Evolutionary conservation across 1,140 invertebrate genomes (phyloP), one percentile per base, ranked within the genome.

Genomic region (Drosophila subpulchrella): DNA sequence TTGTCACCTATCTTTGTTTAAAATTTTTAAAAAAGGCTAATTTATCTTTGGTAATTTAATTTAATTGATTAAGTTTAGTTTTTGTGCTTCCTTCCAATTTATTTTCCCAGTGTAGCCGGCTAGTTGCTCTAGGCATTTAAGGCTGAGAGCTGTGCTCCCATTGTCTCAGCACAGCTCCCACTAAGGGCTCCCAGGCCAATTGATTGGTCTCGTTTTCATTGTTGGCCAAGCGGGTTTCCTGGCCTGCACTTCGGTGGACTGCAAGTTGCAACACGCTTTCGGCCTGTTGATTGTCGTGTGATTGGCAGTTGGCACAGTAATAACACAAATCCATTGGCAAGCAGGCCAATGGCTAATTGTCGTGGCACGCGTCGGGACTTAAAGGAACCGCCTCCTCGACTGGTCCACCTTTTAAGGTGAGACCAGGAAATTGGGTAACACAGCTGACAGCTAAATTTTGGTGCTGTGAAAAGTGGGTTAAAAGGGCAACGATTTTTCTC

Each of bases 181-280:
- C 56, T 46, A 84, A 76, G 76, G 76, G 80, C 65, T 71, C 55
- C n/a, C 57, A 30, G 65, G 32, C 47, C 82, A 86, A 86, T 88
- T 59, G 79, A 79, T 82, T 86, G 75, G 75, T 70, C 58, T 79
- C 67, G 75, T 68, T 79, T 76, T 57, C 85, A 88, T 75, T 78
- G 83, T 70, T 60, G 68, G 53, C 62, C 57, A 57, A 71, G 42
- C 70, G 53, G 57, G 41, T 65, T 72, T 57, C 53, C 32, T 46
- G 44, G 59, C 34, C 61, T 27, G 50, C 36, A 44, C 47, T 44
- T 41, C 55, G 7, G 47, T 32, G 34, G 50, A 46, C 42, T 71
- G 56, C 61, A 57, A 70, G 62, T 51, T 78, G 78, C 82, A 86
- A 72, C 70, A 82, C 54, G 46, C 48, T 81, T 75, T 71, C 50